Evolutionary conservation across 2,113 vertebrate genomes (phyloP), one percentile per base, ranked within the genome.

Genomic region (Colius striatus): DNA sequence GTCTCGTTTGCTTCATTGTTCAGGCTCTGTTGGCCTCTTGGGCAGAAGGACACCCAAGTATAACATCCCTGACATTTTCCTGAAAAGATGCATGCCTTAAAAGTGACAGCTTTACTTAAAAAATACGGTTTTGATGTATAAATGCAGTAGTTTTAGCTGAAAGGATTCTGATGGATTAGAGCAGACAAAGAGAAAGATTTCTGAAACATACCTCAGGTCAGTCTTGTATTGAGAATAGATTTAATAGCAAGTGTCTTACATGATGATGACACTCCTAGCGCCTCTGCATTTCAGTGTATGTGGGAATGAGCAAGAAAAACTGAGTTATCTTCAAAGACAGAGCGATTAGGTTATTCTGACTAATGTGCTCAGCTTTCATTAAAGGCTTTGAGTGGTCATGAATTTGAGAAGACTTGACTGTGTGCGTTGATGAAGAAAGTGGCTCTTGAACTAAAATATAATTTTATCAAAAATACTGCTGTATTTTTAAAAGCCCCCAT

Each of bases 21-120:
- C 78, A 89, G 94, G 89, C 89, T 92, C 96, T 17, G 13, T 57
- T 97, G 97, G 96, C 94, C 98, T 97, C 96, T 96, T 93, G 95
- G 97, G 96, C 93, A 96, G 87, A 94, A 93, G 95, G 97, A 97
- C 94, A 92, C 94, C 96, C 94, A 96, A 97, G 94, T 97, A 96
- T 97, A 97, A 96, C 95, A 97, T 94, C 91, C 80, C 95, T 98
- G 97, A 96, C 97, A 97, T 98, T 97, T 97, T 96, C 92, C 89
- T 96, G 95, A 95, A 93, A 96, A 94, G 96, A 96, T 87, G 72
- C 91, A 82, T 84, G 93, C 95, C 92, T 96, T 96, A 85, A 89
- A 96, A 97, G 92, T 96, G 96, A 96, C 96, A 98, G 91, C 95
- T 97, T 60, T 89, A 93, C 93, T 97, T 97, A 87, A 92, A 94